Conservation (phyloP, 1,140 invertebrate species). For the Polypedilum pembai region DNA sequence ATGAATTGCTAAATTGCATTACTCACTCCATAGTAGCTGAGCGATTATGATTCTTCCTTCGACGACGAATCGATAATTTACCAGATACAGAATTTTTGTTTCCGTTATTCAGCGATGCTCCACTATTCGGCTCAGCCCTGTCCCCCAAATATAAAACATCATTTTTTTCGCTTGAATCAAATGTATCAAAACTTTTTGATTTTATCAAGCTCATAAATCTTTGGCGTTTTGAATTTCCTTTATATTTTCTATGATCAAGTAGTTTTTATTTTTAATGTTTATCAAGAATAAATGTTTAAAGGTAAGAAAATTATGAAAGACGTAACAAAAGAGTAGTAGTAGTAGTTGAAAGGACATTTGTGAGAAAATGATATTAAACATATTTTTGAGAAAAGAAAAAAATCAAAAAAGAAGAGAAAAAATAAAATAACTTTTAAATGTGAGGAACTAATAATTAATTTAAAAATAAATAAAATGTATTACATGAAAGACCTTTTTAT, state of each 20-base stretch:
- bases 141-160: conserved; percentile 21
- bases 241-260: too few species aligned
- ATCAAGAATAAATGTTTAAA: too few species aligned
- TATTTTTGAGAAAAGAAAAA: too few species aligned
- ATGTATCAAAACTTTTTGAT: neutral
- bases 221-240: neutral
- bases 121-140: conserved; percentile 30
- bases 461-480: too few species aligned
- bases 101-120: neutral
- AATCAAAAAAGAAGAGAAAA: conserved; percentile 19
- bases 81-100: conserved; percentile 16
- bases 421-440: neutral
- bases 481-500: too few species aligned
- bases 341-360: too few species aligned
- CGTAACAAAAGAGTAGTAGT: too few species aligned
- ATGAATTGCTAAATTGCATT: neutral
- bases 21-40: conserved; percentile 30
- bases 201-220: neutral
- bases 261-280: too few species aligned
- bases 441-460: neutral
- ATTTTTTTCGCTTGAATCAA: neutral
- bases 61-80: conserved; percentile 31
- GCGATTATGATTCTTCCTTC: conserved; percentile 29
- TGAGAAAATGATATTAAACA: too few species aligned
- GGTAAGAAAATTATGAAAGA: too few species aligned